Conservation (phyloP, 2,888 invertebrate species). For the Ephialtes manifestator region DNA sequence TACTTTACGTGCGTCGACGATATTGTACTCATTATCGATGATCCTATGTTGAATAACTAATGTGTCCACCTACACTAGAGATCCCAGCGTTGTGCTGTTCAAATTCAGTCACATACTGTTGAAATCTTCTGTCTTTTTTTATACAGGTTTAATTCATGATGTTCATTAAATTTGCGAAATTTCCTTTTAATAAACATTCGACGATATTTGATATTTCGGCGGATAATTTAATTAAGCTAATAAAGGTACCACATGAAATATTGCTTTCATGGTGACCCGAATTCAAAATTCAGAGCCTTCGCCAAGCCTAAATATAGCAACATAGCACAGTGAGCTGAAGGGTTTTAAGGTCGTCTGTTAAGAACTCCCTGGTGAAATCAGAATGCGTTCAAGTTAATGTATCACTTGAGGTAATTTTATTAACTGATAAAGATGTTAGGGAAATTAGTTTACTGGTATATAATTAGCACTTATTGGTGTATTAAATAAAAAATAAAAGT, state of each 20-base stretch:
- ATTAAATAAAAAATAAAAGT: too few relatives aligned
- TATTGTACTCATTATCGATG: constrained; percentile 18
- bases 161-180: constrained; percentile 4
- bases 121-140: not conserved
- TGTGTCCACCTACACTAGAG: too few relatives aligned
- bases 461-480: too few relatives aligned
- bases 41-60: constrained; percentile 3
- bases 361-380: too few relatives aligned
- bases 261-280: not conserved
- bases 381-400: too few relatives aligned
- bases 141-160: not conserved
- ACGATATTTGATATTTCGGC: not conserved
- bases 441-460: too few relatives aligned
- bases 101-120: too few relatives aligned
- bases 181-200: constrained; percentile 3
- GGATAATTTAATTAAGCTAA: constrained; percentile 12
- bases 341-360: not conserved
- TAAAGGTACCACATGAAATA: not conserved
- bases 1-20: not conserved
- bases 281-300: not conserved
- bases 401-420: too few relatives aligned
- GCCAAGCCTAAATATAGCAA: not conserved
- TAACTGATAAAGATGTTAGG: too few relatives aligned
- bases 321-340: not conserved
- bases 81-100: not conserved